phyloP scores from a whole-genome alignment of 1,140 invertebrate genomes.

The Trichonephila inaurata region DNA sequence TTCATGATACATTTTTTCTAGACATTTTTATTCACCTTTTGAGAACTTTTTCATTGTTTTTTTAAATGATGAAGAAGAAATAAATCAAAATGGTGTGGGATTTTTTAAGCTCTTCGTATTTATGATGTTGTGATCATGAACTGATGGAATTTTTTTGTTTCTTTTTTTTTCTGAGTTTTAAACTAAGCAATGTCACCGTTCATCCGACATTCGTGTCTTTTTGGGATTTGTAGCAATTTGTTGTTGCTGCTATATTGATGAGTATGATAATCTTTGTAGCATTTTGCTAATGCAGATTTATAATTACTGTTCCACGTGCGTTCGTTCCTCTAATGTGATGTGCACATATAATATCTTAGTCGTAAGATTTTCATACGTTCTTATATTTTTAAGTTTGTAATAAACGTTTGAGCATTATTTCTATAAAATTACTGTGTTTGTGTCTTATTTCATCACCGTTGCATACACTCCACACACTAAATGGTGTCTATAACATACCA shows the following conservation, averaged over 20 bases:
- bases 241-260: conserved; percentile 74
- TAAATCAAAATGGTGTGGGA: conserved; percentile 59
- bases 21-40: conserved; percentile 69
- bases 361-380: conserved; percentile 77
- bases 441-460: not conserved
- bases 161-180: conserved; percentile 54
- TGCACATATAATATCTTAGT: conserved; percentile 76
- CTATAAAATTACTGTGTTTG: conserved; percentile 65
- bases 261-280: conserved; percentile 76
- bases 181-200: conserved; percentile 57
- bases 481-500: too few species aligned
- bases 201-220: conserved; percentile 59
- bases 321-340: conserved; percentile 76
- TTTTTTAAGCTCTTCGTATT: conserved; percentile 73
- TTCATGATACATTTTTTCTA: conserved; percentile 65
- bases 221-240: conserved; percentile 72
- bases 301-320: conserved; percentile 74
- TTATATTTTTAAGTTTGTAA: conserved; percentile 78
- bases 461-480: too few species aligned
- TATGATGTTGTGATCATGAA: conserved; percentile 72
- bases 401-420: conserved; percentile 78
- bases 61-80: conserved; percentile 36
- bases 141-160: conserved; percentile 9
- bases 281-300: conserved; percentile 77
- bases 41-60: conserved; percentile 59